A percentile compares a stretch with the other conserved stretches of the same genome.
Evolutionary conservation across 2,113 vertebrate genomes (phyloP).

Genomic region (Scolopax mira): DNA sequence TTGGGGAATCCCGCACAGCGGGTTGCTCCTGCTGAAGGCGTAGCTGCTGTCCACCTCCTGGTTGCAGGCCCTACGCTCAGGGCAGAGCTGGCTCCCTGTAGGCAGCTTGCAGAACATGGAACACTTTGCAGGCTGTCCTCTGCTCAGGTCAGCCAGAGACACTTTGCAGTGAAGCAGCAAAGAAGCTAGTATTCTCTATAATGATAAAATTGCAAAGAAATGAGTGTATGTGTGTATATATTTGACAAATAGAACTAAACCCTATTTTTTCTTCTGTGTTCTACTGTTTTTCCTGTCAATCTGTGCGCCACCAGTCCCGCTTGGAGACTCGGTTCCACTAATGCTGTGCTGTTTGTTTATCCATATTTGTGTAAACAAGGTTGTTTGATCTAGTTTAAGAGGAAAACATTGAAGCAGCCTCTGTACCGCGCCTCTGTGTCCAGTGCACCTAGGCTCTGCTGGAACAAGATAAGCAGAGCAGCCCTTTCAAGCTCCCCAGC

Average conservation of each 20-base stretch:
- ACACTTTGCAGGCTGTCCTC: neutral
- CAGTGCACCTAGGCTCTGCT: constrained; percentile 30
- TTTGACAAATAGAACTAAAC: neutral
- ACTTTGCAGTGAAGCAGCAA: neutral
- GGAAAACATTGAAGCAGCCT: neutral
- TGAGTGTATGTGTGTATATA: rapidly evolving
- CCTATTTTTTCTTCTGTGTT: neutral
- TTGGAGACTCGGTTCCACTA: neutral
- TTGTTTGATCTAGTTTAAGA: neutral
- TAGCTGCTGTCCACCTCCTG: neutral
- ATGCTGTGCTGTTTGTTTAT: neutral
- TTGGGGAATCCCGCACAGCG: rapidly evolving
- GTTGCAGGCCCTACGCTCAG: neutral
- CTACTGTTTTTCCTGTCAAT: neutral
- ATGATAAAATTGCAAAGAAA: neutral
- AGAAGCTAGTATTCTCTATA: neutral
- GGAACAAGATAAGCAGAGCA: constrained; percentile 11
- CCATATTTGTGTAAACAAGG: neutral
- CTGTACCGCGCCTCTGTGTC: neutral
- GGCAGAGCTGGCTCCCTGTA: neutral
- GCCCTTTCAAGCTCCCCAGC: constrained; percentile 1
- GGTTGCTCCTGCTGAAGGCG: neutral
- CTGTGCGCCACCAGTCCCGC: neutral
- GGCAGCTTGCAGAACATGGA: neutral
- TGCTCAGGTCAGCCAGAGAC: neutral